These are phyloP conservation scores for Cryptus viduatorius DNA, from an alignment of 2,888 invertebrate genomes.

Conservation along the genomic window DNA sequence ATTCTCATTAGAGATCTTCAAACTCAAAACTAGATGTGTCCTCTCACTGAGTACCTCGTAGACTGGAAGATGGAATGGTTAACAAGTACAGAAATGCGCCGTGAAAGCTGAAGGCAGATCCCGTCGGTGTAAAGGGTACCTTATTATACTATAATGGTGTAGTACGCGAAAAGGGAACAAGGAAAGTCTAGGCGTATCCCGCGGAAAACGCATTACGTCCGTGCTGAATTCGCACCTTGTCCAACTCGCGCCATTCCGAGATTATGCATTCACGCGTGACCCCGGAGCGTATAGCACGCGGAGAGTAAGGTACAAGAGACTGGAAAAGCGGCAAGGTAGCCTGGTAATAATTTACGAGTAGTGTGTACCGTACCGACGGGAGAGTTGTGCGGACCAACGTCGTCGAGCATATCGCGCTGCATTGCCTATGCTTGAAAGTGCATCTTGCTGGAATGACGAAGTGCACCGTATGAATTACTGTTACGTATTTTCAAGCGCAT, in stretches of 20 bases:
- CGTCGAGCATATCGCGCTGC: conserved; percentile 20
- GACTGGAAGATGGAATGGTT: not conserved
- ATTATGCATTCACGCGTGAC: conserved; percentile 75
- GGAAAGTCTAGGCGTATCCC: conserved; percentile 58
- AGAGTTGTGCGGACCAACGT: conserved; percentile 38
- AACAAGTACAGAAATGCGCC: not conserved
- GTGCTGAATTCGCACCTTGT: conserved; percentile 63
- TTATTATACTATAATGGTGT: conserved; percentile 4
- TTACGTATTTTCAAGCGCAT: conserved; percentile 14
- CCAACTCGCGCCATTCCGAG: conserved; percentile 65
- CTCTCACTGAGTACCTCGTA: not conserved
- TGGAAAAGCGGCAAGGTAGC: conserved; percentile 51
- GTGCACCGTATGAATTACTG: conserved; percentile 27
- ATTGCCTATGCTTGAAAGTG: conserved; percentile 44
- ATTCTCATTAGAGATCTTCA: conserved; percentile 3
- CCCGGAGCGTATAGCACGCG: conserved; percentile 30
- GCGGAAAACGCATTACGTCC: conserved; percentile 71
- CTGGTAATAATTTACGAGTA: conserved; percentile 66
- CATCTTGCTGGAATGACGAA: conserved; percentile 45
- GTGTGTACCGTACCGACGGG: conserved; percentile 16
- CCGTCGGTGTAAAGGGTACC: not conserved
- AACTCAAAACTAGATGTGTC: not conserved
- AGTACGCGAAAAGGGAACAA: conserved; percentile 19
- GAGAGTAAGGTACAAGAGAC: conserved; percentile 68
- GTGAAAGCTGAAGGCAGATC: not conserved